A percentile compares a stretch with the other conserved stretches of the same genome.
Evolutionary conservation across 2,888 invertebrate genomes (phyloP).

Genomic region (Cheilosia vernalis): DNA sequence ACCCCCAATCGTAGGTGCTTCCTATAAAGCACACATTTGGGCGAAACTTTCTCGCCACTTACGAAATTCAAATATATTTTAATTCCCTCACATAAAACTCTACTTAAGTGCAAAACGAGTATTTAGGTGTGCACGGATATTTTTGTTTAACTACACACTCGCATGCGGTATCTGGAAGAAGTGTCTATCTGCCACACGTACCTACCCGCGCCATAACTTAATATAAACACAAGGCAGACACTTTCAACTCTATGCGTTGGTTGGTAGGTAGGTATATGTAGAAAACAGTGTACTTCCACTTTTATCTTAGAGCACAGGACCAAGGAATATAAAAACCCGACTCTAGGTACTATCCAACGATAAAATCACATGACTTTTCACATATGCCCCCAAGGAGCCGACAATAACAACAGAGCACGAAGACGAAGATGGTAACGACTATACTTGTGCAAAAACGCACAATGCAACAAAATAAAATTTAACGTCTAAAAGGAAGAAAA

Average conservation of each 20-base stretch:
- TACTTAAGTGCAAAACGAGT: conserved; percentile 60
- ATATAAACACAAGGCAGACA: conserved; percentile 56
- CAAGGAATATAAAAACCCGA: conserved; percentile 30
- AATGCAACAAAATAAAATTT: conserved; percentile 63
- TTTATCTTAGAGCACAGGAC: conserved; percentile 36
- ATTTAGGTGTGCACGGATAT: conserved; percentile 65
- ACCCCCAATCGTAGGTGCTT: background rate
- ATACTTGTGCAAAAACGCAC: conserved; percentile 50
- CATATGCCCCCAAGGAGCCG: conserved; percentile 74
- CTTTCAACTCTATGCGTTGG: background rate
- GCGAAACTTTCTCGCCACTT: conserved; percentile 28
- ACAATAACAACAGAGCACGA: conserved; percentile 37
- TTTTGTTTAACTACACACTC: conserved; percentile 67
- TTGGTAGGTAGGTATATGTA: background rate
- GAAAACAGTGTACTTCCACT: background rate
- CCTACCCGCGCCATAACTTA: conserved; percentile 55
- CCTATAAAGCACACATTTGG: background rate
- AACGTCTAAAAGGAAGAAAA: conserved; percentile 27
- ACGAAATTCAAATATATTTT: conserved; percentile 62
- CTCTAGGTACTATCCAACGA: conserved; percentile 22
- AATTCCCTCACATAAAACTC: conserved; percentile 60
- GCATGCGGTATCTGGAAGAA: conserved; percentile 51
- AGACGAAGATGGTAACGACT: conserved; percentile 55
- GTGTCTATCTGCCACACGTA: conserved; percentile 53
- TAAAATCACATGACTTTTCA: conserved; percentile 74